These are phyloP conservation scores for Oreochromis tanganicae DNA, from an alignment of 2,113 vertebrate genomes.

Conservation along the genomic window DNA sequence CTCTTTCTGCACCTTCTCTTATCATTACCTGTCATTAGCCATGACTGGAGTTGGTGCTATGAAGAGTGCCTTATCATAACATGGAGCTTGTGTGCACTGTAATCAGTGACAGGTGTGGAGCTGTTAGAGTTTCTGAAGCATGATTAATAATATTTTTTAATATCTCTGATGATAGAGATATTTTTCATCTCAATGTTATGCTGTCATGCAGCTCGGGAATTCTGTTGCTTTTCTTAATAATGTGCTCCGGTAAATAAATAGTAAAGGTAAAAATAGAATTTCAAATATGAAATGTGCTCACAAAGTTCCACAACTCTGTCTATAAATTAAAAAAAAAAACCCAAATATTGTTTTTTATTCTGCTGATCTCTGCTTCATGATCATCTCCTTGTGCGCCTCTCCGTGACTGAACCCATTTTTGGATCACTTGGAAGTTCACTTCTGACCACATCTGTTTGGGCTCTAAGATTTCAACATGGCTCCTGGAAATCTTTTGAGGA, in stretches of 20 bases:
- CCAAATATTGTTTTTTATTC: background rate
- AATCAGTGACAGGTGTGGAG: background rate
- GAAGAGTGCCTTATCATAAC: background rate
- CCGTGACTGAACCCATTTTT: rapidly evolving
- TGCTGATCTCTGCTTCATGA: rapidly evolving
- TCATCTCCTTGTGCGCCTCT: background rate
- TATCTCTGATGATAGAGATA: background rate
- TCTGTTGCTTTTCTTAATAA: background rate
- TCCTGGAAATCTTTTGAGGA: background rate
- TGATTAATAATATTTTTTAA: background rate
- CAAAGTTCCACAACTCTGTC: background rate
- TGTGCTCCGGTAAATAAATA: background rate
- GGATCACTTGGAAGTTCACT: background rate
- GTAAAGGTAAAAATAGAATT: background rate
- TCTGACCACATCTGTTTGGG: background rate
- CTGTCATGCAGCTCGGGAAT: background rate
- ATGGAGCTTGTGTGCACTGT: background rate
- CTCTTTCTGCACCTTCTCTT: background rate
- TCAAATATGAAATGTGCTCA: background rate
- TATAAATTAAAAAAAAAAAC: background rate
- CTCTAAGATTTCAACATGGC: background rate
- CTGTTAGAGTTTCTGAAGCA: background rate
- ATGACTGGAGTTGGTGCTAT: background rate
- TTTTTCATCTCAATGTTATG: background rate
- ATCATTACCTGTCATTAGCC: background rate